phyloP scores from a whole-genome alignment of 1,140 invertebrate genomes.

The Spodoptera frugiperda region DNA sequence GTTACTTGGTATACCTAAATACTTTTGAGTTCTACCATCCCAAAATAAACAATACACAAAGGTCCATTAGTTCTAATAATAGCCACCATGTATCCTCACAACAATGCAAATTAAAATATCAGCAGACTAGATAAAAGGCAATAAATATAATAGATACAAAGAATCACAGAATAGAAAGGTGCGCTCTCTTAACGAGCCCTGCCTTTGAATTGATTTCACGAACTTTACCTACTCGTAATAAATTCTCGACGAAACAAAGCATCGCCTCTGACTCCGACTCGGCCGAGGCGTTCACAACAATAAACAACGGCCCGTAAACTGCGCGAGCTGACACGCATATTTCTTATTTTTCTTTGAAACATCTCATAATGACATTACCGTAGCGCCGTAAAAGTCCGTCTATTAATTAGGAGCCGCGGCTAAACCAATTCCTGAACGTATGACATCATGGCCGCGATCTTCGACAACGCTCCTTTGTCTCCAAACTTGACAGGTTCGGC shows the following conservation, averaged over 20 bases:
- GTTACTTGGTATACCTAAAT: no score
- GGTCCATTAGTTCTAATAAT: neutral
- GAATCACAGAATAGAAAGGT: conserved; percentile 45
- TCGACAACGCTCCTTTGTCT: conserved; percentile 79
- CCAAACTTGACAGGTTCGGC: conserved; percentile 67
- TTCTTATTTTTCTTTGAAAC: conserved; percentile 82
- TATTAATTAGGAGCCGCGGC: conserved; percentile 79
- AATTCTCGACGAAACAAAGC: conserved; percentile 70
- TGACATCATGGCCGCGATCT: conserved; percentile 80
- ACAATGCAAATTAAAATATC: conserved; percentile 33
- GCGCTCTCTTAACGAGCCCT: conserved; percentile 46
- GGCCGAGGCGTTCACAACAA: conserved; percentile 70
- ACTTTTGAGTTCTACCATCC: no score
- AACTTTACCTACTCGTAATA: conserved; percentile 54
- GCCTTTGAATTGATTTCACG: conserved; percentile 50
- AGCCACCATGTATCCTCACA: neutral
- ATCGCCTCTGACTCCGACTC: conserved; percentile 64
- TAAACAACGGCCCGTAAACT: conserved; percentile 79
- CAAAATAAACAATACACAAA: neutral
- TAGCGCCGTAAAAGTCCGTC: conserved; percentile 74
- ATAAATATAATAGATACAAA: conserved; percentile 37
- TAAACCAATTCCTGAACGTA: conserved; percentile 59
- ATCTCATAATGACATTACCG: conserved; percentile 70
- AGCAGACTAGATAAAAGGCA: neutral
- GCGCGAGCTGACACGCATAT: conserved; percentile 73